Percentiles rank a stretch among this genome's conserved stretches.
Evolutionary conservation across 2,888 invertebrate species (phyloP).

Genomic region (Sminthurinus aureus): DNA sequence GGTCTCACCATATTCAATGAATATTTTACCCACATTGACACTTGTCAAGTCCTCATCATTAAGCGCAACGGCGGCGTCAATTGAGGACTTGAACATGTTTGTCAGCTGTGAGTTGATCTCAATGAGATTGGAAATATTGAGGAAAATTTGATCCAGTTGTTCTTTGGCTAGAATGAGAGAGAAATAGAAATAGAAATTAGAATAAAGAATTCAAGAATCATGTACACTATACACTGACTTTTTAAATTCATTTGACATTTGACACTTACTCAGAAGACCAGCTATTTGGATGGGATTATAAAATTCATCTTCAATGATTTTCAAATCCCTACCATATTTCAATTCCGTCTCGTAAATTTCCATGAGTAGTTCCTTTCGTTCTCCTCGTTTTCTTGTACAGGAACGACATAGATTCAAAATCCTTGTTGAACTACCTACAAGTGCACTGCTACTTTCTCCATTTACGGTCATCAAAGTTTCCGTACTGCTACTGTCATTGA

Average conservation of each 20-base stretch:
- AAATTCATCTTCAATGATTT: constrained; percentile 91
- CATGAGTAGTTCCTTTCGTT: constrained; percentile 91
- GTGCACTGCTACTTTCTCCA: neutral
- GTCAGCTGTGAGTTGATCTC: constrained; percentile 75
- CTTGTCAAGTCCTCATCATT: constrained; percentile 79
- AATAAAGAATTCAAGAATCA: too few relatives aligned
- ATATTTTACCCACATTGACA: constrained; percentile 88
- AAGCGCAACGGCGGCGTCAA: constrained; percentile 76
- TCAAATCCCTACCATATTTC: constrained; percentile 91
- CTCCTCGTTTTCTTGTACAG: constrained; percentile 85
- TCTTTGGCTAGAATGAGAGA: constrained; percentile 64
- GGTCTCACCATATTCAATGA: constrained; percentile 82
- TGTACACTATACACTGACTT: too few relatives aligned
- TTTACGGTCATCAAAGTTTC: neutral
- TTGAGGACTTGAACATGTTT: constrained; percentile 82
- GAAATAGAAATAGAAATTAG: too few relatives aligned
- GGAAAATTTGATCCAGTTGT: constrained; percentile 89
- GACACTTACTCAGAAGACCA: constrained; percentile 75
- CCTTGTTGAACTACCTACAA: constrained; percentile 5
- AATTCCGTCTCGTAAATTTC: constrained; percentile 97
- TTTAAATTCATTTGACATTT: too few relatives aligned
- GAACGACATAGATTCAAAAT: constrained; percentile 72
- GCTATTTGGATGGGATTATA: constrained; percentile 93
- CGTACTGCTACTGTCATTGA: neutral
- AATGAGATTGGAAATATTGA: constrained; percentile 90